Conservation (phyloP, 1,140 invertebrate species). For the Xylocopa sonorina region DNA sequence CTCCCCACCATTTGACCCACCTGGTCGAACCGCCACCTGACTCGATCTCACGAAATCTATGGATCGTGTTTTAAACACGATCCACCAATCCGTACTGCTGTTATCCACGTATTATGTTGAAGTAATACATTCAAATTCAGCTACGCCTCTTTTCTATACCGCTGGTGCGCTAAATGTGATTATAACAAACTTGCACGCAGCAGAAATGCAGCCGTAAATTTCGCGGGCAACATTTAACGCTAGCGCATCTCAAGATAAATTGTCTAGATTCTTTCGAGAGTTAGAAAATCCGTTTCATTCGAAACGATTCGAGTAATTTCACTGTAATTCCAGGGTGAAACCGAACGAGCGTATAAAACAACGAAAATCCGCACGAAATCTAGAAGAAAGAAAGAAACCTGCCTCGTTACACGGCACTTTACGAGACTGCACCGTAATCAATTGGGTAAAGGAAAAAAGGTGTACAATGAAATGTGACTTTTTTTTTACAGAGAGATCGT, state of each 20-base stretch:
- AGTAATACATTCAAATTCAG: not conserved
- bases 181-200: not conserved
- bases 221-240: not conserved
- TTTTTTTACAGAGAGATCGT: not conserved
- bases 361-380: not conserved
- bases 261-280: not conserved
- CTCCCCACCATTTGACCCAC: constrained; percentile 61
- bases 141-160: not conserved
- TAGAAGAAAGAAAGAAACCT: constrained; percentile 13
- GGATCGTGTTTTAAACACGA: constrained; percentile 40
- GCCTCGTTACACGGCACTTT: not conserved
- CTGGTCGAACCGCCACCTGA: constrained; percentile 69
- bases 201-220: not conserved
- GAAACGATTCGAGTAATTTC: constrained; percentile 25
- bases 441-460: not conserved
- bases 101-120: not conserved
- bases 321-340: constrained; percentile 23
- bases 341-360: constrained; percentile 4
- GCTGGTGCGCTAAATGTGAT: too few species aligned
- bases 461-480: not conserved
- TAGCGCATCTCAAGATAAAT: not conserved
- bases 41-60: constrained; percentile 62
- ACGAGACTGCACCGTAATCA: not conserved
- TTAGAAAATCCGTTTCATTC: constrained; percentile 40
- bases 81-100: constrained; percentile 1